Evolutionary conservation across 1,140 invertebrate species (phyloP), one percentile per base, ranked within the genome.

Genomic region (Aphaenogaster rudis): DNA sequence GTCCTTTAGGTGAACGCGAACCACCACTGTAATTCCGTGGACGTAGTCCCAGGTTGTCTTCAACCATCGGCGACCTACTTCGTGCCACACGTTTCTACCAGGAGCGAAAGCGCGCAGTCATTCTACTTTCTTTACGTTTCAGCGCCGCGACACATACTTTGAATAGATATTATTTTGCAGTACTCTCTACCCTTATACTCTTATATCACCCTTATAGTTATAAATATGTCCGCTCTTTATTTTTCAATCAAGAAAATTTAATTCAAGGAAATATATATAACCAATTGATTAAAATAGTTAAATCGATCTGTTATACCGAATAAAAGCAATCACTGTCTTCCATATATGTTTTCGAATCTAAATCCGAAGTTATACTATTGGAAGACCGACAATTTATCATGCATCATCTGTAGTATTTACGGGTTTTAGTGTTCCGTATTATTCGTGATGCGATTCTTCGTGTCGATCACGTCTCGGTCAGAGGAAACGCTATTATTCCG

Each of bases 61-160:
- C 45, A 63, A 71, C 84, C 82, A 77, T 90, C 71, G 82, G 50
- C 59, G 82, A 88, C 88, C 74, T 48, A 89, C 88, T 90, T 89
- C 87, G 28, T 77, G 21, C 17, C 42, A 36, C 42, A 48, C 69
- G 80, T 84, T 74, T n/a, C 69, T 84, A 63, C 69, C 5, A 39
- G 80, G 67, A 74, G 17, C 59, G 4, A 71, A 63, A 78, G 28
- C 42, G 36, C 72, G n/a, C 39, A 45, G 59, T 59, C n/a, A 66
- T 28, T 59, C 11, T n/a, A 59, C 15, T 72, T 61, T 36, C 6
- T 74, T 45, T 69, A 48, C 48, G 15, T 59, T 59, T 82, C 48
- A 59, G 7, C 17, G 17, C 17, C 64, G 36, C 15, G 21, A 81
- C 15, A 11, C 5, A 54, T 52, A 64, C 76, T 66, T 79, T 21